These are phyloP conservation scores for Protonemura montana DNA, from an alignment of 2,888 invertebrate species.

Conservation along the genomic window DNA sequence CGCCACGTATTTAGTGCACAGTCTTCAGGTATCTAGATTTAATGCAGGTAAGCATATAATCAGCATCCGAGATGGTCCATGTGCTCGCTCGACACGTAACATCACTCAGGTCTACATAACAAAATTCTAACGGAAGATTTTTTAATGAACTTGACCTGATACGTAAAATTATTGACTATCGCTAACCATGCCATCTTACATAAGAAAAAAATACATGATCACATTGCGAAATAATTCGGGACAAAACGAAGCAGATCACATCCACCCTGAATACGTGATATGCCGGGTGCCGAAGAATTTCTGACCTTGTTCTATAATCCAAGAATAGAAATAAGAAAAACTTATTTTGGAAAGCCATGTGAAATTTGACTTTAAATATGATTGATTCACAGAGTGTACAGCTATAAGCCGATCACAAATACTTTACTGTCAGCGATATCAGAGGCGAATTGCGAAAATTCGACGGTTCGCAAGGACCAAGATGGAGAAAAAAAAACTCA, in stretches of 20 bases:
- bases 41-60: not conserved
- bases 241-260: not conserved
- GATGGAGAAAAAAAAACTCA: not conserved
- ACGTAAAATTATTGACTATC: not conserved
- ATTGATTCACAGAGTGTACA: not conserved
- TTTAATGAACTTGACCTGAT: constrained; percentile 31
- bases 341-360: not conserved
- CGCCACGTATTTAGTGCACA: not conserved
- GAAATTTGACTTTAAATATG: not conserved
- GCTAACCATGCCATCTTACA: not conserved
- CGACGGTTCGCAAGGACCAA: not conserved
- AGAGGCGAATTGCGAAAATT: not conserved
- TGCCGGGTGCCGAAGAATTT: not conserved
- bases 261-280: not conserved
- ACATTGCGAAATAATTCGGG: not conserved
- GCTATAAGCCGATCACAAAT: not conserved
- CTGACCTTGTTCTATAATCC: not conserved
- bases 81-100: not conserved
- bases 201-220: not conserved
- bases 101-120: not conserved
- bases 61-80: not conserved
- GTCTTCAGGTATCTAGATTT: not conserved
- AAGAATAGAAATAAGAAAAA: not conserved
- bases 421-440: too few relatives aligned
- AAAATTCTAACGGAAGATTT: constrained; percentile 10